These are phyloP conservation scores for Semibalanus balanoides DNA, from an alignment of 1,140 invertebrate genomes.

Conservation along the genomic window DNA sequence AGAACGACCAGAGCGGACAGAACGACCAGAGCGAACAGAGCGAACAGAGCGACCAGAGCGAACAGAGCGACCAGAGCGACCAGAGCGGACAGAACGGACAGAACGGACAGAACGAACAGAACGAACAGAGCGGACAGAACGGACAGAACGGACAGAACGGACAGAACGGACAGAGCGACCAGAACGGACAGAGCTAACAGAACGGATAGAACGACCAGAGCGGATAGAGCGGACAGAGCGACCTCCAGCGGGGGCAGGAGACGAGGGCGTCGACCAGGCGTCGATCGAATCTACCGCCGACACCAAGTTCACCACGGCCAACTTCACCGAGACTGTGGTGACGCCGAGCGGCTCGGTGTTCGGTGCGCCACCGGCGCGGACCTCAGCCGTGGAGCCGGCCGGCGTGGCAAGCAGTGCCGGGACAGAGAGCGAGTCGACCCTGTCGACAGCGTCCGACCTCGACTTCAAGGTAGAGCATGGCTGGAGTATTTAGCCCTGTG, in stretches of 20 bases:
- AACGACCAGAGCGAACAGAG: too few species aligned
- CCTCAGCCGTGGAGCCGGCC: neutral
- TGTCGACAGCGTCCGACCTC: neutral
- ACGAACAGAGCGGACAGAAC: neutral
- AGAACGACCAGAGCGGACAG: too few species aligned
- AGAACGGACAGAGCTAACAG: too few species aligned
- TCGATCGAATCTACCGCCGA: conserved; percentile 22
- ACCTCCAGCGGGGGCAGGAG: neutral
- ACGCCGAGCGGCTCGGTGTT: conserved; percentile 27
- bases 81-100: neutral
- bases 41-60: too few species aligned
- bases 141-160: neutral
- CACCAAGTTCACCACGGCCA: conserved; percentile 37
- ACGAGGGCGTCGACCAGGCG: neutral
- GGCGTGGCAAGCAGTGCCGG: neutral
- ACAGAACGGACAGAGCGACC: too few species aligned
- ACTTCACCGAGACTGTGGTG: conserved; percentile 35
- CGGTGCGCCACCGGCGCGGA: conserved; percentile 13
- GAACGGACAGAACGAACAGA: neutral
- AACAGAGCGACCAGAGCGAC: neutral
- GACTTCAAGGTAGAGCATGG: neutral
- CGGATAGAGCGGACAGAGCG: too few species aligned
- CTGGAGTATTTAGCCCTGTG: too few species aligned
- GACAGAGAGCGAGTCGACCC: neutral
- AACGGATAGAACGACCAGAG: too few species aligned